These are phyloP conservation scores for Cacatua alba DNA, from an alignment of 2,113 vertebrate species.

Conservation along the genomic window DNA sequence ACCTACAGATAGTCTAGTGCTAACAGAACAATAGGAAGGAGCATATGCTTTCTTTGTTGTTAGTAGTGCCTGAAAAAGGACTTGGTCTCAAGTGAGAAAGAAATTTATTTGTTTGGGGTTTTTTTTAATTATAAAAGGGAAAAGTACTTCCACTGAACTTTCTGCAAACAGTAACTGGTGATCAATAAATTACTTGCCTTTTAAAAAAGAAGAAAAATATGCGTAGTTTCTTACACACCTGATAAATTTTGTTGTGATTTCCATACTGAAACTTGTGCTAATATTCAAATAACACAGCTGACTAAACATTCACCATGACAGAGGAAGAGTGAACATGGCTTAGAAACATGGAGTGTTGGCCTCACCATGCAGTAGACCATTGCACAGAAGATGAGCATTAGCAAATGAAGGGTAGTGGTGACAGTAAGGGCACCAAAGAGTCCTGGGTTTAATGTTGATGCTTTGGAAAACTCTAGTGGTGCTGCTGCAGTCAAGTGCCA, in stretches of 20 bases:
- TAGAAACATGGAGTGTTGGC: neutral
- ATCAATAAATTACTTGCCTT: neutral
- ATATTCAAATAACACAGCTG: neutral
- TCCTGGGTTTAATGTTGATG: neutral
- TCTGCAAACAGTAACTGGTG: neutral
- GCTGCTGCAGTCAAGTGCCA: neutral
- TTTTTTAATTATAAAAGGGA: neutral
- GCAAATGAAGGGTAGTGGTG: neutral
- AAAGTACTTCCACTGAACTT: neutral
- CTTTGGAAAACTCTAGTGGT: neutral
- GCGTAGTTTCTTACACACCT: neutral
- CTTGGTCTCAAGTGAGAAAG: neutral
- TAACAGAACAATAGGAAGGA: neutral
- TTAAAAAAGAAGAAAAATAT: neutral
- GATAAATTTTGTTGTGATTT: neutral
- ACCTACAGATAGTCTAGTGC: neutral
- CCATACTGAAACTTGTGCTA: neutral
- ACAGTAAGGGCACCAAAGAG: neutral
- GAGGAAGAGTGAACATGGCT: neutral
- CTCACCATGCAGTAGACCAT: neutral
- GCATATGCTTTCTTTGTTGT: neutral
- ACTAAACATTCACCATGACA: neutral
- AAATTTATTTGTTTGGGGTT: neutral
- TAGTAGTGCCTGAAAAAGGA: neutral
- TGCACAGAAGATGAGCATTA: accelerated